Conservation (phyloP, 1,140 invertebrate species). For the Leptonema lineaticorne region DNA sequence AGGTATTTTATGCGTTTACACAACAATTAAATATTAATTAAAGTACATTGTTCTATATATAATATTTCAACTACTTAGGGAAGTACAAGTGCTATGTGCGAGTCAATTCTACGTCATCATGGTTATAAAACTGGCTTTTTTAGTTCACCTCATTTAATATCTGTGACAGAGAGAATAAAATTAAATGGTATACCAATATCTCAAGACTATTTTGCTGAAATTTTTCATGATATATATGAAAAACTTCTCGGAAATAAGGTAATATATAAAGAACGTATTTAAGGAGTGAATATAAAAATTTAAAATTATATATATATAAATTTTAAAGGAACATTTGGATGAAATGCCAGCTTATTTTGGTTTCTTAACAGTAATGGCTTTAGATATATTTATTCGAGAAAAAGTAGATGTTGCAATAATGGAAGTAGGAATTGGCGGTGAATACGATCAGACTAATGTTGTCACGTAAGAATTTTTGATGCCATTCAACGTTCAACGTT, state of each 20-base stretch:
- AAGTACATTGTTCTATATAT: background rate
- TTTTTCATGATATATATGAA: constrained; percentile 85
- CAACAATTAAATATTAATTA: background rate
- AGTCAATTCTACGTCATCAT: constrained; percentile 82
- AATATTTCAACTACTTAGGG: constrained; percentile 54
- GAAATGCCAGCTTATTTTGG: constrained; percentile 94
- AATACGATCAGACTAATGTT: constrained; percentile 93
- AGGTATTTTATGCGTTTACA: constrained; percentile 49
- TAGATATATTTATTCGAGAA: constrained; percentile 84
- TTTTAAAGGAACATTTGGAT: constrained; percentile 54
- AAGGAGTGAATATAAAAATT: no score
- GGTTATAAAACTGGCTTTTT: constrained; percentile 93
- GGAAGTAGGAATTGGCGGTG: constrained; percentile 97
- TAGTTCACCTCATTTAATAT: constrained; percentile 93
- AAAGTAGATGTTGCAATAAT: constrained; percentile 91
- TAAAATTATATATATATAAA: constrained; percentile 8
- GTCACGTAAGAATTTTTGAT: constrained; percentile 62
- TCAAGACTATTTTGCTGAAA: constrained; percentile 70
- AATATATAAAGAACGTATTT: background rate
- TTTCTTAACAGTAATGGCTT: constrained; percentile 90
- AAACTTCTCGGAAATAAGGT: constrained; percentile 51
- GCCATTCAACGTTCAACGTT: background rate
- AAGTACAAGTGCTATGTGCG: constrained; percentile 91
- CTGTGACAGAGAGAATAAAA: constrained; percentile 89
- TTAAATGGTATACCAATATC: constrained; percentile 81